Base-by-base conservation (phyloP, 2,113 vertebrate genomes). In the Halcyon malimbica region DNA sequence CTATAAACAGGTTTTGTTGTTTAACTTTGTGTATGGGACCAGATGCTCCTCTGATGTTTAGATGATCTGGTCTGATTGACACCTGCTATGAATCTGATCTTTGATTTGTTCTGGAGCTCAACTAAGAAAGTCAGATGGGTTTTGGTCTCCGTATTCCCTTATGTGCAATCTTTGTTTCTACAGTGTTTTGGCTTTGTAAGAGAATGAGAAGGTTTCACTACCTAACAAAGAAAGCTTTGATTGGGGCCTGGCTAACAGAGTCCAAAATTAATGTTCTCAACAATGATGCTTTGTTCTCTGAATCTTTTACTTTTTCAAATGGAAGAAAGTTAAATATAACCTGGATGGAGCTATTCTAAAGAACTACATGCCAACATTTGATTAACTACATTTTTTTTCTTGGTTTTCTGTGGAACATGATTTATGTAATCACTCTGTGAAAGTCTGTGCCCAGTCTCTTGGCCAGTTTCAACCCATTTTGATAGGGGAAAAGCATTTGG, bases 161-260 rank as follows among this genome's bases (percentile, higher is more conserved):
- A 83, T 31, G 10, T 71, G 42, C 76, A 64, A 42, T 46, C 65
- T 93, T 85, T 95, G 73, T 95, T 97, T 95, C 94, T 85, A 64
- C 60, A 76, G 41, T 78, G 51, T 59, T 92, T 87, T 97, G 83
- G 83, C 81, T 93, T 95, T 73, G 39, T 53, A 83, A 85, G 44
- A 84, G 41, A 96, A 94, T 88, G 60, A 94, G 77, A 81, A 94
- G 62, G 74, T 95, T 94, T 96, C 70, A 51, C 37, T 87, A 83
- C 46, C 41, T 85, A 92, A 97, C 91, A 97, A 97, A 95, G 91
- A 80, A 91, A 85, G 80, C 94, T 97, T 97, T 97, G 76, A 95
- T 2, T 89, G n/a, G 21, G 37, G 48, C 68, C 71, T 92, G 89
- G 79, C 70, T 93, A 84, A 71, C 29, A 81, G 41, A 88, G 48